Conservation (phyloP, 1,140 invertebrate genomes). For the Patella vulgata region DNA sequence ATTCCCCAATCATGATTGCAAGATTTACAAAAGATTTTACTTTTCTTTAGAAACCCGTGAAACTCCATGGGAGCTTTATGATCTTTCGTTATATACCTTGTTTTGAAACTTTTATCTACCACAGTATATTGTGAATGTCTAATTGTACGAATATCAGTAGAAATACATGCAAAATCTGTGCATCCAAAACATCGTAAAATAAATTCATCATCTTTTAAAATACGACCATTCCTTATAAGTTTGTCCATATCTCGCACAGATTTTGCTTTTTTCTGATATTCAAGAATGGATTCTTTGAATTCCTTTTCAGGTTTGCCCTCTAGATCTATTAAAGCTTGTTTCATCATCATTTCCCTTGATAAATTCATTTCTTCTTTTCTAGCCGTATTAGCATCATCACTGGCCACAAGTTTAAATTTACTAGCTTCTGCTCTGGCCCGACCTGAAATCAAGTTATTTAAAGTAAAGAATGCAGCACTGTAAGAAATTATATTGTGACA, state of each 20-base stretch:
- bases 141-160: slow-evolving; percentile 41
- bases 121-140: slow-evolving; percentile 41
- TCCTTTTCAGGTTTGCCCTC: slow-evolving; percentile 14
- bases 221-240: slow-evolving; percentile 13
- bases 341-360: slow-evolving; percentile 51
- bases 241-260: slow-evolving; percentile 23
- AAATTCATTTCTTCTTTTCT: slow-evolving; percentile 51
- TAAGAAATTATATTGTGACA: background rate
- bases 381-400: slow-evolving; percentile 25
- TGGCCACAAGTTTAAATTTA: slow-evolving; percentile 39
- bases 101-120: slow-evolving; percentile 29
- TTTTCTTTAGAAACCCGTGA: slow-evolving; percentile 27
- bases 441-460: slow-evolving; percentile 30
- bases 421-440: slow-evolving; percentile 47
- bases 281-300: slow-evolving; percentile 20
- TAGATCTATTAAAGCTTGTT: slow-evolving; percentile 39
- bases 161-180: slow-evolving; percentile 40
- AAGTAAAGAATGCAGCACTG: background rate
- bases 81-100: slow-evolving; percentile 8
- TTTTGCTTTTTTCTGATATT: slow-evolving; percentile 38
- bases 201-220: slow-evolving; percentile 32
- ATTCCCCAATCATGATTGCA: slow-evolving; percentile 50
- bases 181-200: slow-evolving; percentile 46
- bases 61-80: slow-evolving; percentile 18
- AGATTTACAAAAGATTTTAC: slow-evolving; percentile 43